Percentiles rank a stretch among this genome's conserved stretches.
Conservation (phyloP, 2,888 invertebrate species). For the Aporophyla lueneburgensis region DNA sequence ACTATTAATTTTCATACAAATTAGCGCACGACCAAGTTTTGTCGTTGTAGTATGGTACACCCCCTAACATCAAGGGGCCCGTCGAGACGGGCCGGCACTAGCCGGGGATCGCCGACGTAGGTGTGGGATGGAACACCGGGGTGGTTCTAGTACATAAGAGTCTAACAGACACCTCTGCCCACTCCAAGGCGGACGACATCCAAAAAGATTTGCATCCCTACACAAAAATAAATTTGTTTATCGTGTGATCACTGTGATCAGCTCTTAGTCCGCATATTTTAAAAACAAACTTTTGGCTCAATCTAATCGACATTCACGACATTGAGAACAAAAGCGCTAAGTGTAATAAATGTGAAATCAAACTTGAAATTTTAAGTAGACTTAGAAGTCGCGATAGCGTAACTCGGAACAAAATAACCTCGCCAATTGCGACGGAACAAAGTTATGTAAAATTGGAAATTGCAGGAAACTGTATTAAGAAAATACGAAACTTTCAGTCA, state of each 20-base stretch:
- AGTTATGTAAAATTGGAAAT: conserved; percentile 53
- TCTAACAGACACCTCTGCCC: too few relatives aligned
- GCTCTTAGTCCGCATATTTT: conserved; percentile 24
- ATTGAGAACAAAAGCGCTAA: conserved; percentile 46
- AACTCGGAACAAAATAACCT: conserved; percentile 58
- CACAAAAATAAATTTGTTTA: too few relatives aligned
- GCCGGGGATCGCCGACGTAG: too few relatives aligned
- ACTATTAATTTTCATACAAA: not conserved
- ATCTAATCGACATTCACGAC: conserved; percentile 46
- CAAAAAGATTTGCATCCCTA: too few relatives aligned
- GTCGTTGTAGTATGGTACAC: not conserved
- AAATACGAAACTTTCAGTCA: conserved; percentile 48
- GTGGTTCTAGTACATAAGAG: too few relatives aligned
- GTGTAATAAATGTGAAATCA: conserved; percentile 67
- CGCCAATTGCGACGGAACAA: conserved; percentile 53
- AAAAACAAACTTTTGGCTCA: conserved; percentile 39
- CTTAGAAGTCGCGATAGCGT: conserved; percentile 60
- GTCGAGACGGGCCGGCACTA: too few relatives aligned
- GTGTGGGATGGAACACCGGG: too few relatives aligned
- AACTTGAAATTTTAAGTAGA: conserved; percentile 67
- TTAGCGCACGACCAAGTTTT: not conserved
- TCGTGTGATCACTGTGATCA: too few relatives aligned
- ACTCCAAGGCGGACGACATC: too few relatives aligned
- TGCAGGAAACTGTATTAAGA: conserved; percentile 56
- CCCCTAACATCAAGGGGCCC: too few relatives aligned